Percentiles rank a stretch among this genome's conserved stretches.
phyloP scores from a whole-genome alignment of 92 coral and sea anemone species.

The Desmophyllum pertusum region DNA sequence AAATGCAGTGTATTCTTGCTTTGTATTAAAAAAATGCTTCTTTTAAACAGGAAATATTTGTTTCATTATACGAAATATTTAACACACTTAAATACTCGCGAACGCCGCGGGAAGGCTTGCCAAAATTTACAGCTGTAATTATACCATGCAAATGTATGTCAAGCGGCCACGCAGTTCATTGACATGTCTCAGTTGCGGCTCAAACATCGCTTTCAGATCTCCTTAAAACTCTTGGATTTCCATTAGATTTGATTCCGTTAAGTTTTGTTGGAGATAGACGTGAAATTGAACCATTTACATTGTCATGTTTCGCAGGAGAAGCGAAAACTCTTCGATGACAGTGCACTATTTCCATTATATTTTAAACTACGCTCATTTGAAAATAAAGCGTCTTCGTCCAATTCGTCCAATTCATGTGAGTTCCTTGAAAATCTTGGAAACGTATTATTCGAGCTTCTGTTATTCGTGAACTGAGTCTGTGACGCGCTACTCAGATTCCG shows the following conservation, averaged over 20 bases:
- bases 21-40: not conserved
- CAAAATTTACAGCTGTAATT: slow-evolving; percentile 21
- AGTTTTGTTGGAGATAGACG: not conserved
- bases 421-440: not conserved
- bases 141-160: not conserved
- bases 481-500: not conserved
- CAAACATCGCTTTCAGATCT: slow-evolving; percentile 48
- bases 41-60: not conserved
- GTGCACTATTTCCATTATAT: slow-evolving; percentile 12
- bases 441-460: not conserved
- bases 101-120: not conserved
- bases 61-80: not conserved
- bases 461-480: not conserved
- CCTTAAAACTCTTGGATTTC: not conserved
- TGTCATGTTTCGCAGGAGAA: not conserved
- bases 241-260: not conserved
- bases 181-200: not conserved
- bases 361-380: slow-evolving; percentile 1
- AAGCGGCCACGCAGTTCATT: too few species aligned
- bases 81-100: not conserved
- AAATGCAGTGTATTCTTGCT: not conserved
- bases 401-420: slow-evolving; percentile 1
- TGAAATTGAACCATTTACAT: not conserved
- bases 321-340: slow-evolving; percentile 2
- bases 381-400: not conserved